Conservation (phyloP, 2,797 vertebrate genomes). For the Gymnocypris eckloni region DNA sequence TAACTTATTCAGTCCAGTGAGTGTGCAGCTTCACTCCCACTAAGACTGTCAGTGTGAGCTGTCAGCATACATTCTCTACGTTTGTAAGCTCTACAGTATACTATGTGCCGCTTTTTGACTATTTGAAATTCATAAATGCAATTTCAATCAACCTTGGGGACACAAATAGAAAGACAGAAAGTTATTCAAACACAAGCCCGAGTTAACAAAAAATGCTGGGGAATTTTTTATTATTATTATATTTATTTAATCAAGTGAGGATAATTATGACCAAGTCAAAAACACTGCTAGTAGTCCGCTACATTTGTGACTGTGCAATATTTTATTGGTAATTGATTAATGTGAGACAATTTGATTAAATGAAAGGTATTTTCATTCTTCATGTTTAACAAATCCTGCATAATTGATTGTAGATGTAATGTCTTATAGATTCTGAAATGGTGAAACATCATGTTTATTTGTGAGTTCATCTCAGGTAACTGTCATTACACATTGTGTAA, state of each 20-base stretch:
- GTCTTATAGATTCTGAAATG: background rate
- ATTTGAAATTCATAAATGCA: slow-evolving; percentile 35
- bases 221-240: background rate
- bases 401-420: background rate
- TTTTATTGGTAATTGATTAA: slow-evolving; percentile 11
- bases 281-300: slow-evolving; percentile 1
- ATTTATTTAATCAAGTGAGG: slow-evolving; percentile 47
- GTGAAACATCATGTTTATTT: background rate
- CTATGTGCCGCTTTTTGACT: slow-evolving; percentile 1
- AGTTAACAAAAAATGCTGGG: slow-evolving; percentile 34
- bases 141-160: slow-evolving; percentile 28
- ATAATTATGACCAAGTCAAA: slow-evolving; percentile 21
- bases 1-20: slow-evolving; percentile 46
- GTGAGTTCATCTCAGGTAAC: background rate
- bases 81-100: slow-evolving; percentile 14
- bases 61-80: slow-evolving; percentile 35
- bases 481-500: background rate
- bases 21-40: slow-evolving; percentile 26
- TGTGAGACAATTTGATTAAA: slow-evolving; percentile 5
- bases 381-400: background rate
- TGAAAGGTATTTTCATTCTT: background rate
- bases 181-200: background rate
- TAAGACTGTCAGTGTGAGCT: slow-evolving; percentile 39
- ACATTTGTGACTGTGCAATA: slow-evolving; percentile 1
- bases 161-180: slow-evolving; percentile 2